phyloP scores from a whole-genome alignment of 2,113 vertebrate species.

The Syrmaticus mikado region DNA sequence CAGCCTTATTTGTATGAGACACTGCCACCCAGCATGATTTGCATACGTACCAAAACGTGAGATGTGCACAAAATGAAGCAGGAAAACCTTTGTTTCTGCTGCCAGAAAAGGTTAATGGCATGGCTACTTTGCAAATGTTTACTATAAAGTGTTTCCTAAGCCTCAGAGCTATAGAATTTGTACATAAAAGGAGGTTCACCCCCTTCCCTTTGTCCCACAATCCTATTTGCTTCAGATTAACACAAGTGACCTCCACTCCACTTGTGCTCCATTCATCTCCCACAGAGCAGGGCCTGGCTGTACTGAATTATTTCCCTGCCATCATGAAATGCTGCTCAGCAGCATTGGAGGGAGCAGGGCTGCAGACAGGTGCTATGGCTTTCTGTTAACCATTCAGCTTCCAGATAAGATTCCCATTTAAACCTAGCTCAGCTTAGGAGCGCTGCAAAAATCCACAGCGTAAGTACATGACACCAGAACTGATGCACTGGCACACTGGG shows the following conservation, averaged over 20 bases:
- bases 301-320: conserved; percentile 56
- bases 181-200: conserved; percentile 34
- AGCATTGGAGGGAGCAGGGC: conserved; percentile 32
- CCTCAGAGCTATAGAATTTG: conserved; percentile 53
- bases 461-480: not conserved
- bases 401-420: not conserved
- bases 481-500: not conserved
- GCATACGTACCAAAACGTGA: not conserved
- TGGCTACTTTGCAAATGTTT: conserved; percentile 54
- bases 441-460: not conserved
- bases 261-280: conserved; percentile 41
- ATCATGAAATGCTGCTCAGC: conserved; percentile 52
- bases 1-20: conserved; percentile 55
- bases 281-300: not conserved
- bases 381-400: conserved; percentile 19
- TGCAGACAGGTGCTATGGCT: conserved; percentile 22
- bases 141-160: conserved; percentile 45
- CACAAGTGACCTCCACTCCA: conserved; percentile 48
- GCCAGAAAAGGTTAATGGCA: not conserved
- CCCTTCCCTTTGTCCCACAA: conserved; percentile 33
- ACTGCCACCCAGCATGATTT: conserved; percentile 24
- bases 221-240: conserved; percentile 67
- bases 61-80: conserved; percentile 32
- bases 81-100: conserved; percentile 23
- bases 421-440: not conserved